Base-by-base conservation (phyloP, 2,113 vertebrate genomes). In the Pogonocichla stellata region DNA sequence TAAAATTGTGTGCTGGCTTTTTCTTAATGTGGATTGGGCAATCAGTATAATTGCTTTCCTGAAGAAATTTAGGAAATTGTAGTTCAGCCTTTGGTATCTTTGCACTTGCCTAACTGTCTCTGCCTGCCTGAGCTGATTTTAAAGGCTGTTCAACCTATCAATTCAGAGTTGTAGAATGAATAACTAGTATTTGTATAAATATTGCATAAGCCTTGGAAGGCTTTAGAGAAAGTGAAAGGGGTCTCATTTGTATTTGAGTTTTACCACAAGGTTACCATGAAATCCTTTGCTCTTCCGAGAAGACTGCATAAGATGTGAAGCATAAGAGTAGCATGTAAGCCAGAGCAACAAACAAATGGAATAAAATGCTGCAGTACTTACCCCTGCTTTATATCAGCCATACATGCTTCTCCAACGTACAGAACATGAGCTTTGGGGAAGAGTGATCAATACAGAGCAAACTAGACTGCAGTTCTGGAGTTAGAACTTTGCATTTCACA, bases 401-500 rank as follows among this genome's bases (percentile, higher is more conserved):
- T 45, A 66, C 3, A 1, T 54, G 20, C 38, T 90, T 83, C 64
- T 88, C 36, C 51, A 78, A 56, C 25, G 83, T 80, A 61, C 51
- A 80, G 24, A 92, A 56, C 50, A 36, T 54, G 62, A 75, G 53
- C 72, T 66, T 62, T 73, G n/a, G 25, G 64, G 42, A 83, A 66
- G 51, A 67, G n/a, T 12, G 71, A 74, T 86, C 64, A 48, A 40
- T 80, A 33, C 69, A 78, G 53, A 88, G 56, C 53, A 90, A 92
- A 78, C 65, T 45, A 48, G 36, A 64, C 69, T 67, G 34, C 54
- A 75, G 6, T 94, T 69, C 86, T 43, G 56, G 93, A 95, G 85
- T 93, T 96, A 93, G 75, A 97, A 96, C 90, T 94, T 79, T 38
- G 53, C 53, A 47, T 95, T 93, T 94, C 90, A 90, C 53, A 64